phyloP scores from a whole-genome alignment of 2,797 vertebrate genomes.

The Acrocephalus scirpaceus region DNA sequence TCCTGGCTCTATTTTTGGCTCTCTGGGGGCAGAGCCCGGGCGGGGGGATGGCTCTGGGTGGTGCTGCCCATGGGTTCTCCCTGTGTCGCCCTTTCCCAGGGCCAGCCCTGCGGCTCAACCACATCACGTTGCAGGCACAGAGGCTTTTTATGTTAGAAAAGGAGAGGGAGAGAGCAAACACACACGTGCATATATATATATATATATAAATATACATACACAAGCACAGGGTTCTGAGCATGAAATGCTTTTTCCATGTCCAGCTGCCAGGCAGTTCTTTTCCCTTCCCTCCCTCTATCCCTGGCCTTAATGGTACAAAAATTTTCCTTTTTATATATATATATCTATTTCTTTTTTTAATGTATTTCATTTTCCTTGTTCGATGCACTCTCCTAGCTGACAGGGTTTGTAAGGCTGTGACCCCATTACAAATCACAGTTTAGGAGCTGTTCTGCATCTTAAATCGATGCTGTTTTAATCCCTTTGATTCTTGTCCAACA shows the following conservation, averaged over 20 bases:
- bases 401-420: not conserved
- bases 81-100: not conserved
- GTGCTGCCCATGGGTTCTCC: not conserved
- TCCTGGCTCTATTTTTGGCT: not conserved
- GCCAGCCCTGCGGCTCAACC: not conserved
- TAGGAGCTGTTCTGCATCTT: not conserved
- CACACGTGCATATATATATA: not conserved
- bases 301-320: not conserved
- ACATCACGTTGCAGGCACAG: not conserved
- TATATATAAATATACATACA: not conserved
- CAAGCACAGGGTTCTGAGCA: not conserved
- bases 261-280: slow-evolving; percentile 12
- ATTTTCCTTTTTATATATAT: not conserved
- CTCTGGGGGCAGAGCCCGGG: accelerated
- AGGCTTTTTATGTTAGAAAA: slow-evolving; percentile 5
- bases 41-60: accelerated
- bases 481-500: not conserved
- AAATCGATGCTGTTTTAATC: not conserved
- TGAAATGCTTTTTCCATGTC: slow-evolving; percentile 53
- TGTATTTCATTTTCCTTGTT: too few relatives aligned
- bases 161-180: not conserved
- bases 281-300: not conserved
- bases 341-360: not conserved
- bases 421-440: not conserved
- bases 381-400: not conserved